Conservation (phyloP, 1,140 invertebrate species). For the Polypedilum vanderplanki region DNA sequence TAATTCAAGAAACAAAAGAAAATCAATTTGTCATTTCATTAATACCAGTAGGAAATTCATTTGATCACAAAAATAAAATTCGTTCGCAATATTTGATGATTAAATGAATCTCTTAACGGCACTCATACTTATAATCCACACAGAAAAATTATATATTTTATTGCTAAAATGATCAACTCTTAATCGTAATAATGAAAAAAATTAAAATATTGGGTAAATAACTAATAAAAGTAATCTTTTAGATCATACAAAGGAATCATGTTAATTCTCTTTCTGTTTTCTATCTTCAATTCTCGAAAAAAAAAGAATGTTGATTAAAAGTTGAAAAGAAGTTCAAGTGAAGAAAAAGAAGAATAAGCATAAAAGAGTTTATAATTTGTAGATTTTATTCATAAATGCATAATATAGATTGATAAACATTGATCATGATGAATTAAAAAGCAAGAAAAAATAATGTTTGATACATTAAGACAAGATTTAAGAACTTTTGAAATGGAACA, state of each 20-base stretch:
- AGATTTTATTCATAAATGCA: neutral
- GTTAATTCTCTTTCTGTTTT: neutral
- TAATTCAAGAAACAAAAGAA: neutral
- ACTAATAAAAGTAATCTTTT: constrained; percentile 16
- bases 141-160: neutral
- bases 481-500: neutral
- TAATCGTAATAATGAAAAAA: constrained; percentile 13
- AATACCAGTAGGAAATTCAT: too few species aligned
- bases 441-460: constrained; percentile 2
- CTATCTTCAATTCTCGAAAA: neutral
- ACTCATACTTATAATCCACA: constrained; percentile 5
- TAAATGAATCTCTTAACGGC: neutral
- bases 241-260: neutral
- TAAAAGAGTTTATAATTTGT: neutral
- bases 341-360: neutral
- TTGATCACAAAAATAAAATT: too few species aligned
- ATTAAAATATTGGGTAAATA: neutral
- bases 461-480: constrained; percentile 1
- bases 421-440: neutral
- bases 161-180: constrained; percentile 7
- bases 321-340: neutral
- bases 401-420: constrained; percentile 10
- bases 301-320: neutral
- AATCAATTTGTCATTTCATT: neutral
- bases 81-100: too few species aligned